phyloP scores from a whole-genome alignment of 2,888 invertebrate genomes.

The Oegoconia quadripuncta region DNA sequence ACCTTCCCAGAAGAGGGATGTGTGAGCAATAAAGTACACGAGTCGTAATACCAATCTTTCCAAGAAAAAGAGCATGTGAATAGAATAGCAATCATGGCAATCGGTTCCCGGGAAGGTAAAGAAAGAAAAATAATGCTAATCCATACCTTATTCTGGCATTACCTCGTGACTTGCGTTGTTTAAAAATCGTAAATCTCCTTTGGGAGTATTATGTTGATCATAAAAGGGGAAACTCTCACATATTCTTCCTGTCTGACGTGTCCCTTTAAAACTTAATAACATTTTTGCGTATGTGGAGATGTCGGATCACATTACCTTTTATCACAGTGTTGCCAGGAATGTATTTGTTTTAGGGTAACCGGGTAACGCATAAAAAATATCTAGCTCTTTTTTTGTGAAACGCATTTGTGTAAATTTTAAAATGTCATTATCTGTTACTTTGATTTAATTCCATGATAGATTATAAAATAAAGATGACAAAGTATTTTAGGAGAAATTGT shows the following conservation, averaged over 20 bases:
- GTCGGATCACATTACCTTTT: slow-evolving; percentile 54
- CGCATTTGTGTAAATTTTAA: too few relatives aligned
- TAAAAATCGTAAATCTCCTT: slow-evolving; percentile 22
- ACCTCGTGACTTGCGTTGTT: slow-evolving; percentile 3
- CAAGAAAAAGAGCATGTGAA: slow-evolving; percentile 62
- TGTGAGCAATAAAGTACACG: slow-evolving; percentile 55
- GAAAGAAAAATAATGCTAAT: slow-evolving; percentile 47
- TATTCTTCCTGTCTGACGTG: slow-evolving; percentile 22
- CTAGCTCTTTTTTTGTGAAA: not conserved
- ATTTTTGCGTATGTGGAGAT: slow-evolving; percentile 56
- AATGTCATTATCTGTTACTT: too few relatives aligned
- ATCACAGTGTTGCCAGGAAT: not conserved
- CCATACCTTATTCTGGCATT: slow-evolving; percentile 26
- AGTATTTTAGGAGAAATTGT: too few relatives aligned
- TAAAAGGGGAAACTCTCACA: not conserved
- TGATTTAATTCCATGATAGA: too few relatives aligned
- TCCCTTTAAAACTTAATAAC: slow-evolving; percentile 67
- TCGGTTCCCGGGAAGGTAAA: slow-evolving; percentile 26
- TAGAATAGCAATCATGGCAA: slow-evolving; percentile 58
- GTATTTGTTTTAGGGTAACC: too few relatives aligned
- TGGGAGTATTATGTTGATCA: slow-evolving; percentile 8
- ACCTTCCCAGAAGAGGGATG: slow-evolving; percentile 67
- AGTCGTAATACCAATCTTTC: slow-evolving; percentile 60
- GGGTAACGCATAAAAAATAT: too few relatives aligned
- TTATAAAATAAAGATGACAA: too few relatives aligned